These are phyloP conservation scores for Agelastica alni DNA, from an alignment of 2,888 invertebrate species.

Conservation along the genomic window DNA sequence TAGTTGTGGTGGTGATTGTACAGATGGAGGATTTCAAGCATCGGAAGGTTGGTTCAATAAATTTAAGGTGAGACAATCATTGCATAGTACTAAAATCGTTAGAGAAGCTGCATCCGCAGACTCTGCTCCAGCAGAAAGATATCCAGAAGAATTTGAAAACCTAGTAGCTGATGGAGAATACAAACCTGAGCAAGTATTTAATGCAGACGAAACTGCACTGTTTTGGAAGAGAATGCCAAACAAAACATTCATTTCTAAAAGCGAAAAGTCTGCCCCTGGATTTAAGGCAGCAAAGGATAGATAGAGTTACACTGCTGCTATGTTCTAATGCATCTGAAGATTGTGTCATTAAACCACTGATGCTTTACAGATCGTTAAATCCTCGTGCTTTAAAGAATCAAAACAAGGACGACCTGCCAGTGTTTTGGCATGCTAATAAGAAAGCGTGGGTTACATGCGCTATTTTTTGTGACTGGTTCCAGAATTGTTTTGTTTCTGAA, in stretches of 20 bases:
- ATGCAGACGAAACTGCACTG: background rate
- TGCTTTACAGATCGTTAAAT: background rate
- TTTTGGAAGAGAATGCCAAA: background rate
- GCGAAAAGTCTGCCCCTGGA: too few relatives aligned
- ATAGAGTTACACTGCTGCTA: background rate
- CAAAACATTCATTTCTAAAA: too few relatives aligned
- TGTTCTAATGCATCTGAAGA: background rate
- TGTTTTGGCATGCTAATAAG: too few relatives aligned
- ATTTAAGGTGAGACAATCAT: too few relatives aligned
- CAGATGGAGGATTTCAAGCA: too few relatives aligned
- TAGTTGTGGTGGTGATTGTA: background rate
- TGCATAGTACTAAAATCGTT: background rate
- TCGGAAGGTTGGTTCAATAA: too few relatives aligned
- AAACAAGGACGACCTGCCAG: too few relatives aligned
- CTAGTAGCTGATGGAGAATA: background rate
- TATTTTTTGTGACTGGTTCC: too few relatives aligned
- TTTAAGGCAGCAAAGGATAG: too few relatives aligned
- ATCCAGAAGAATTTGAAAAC: background rate
- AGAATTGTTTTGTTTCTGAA: too few relatives aligned
- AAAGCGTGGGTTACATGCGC: too few relatives aligned
- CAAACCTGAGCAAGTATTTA: background rate
- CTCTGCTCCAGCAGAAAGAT: background rate
- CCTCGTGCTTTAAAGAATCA: background rate
- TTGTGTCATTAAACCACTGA: background rate
- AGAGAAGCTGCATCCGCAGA: background rate